Base-by-base conservation (phyloP, 2,797 vertebrate species). In the Strix occidentalis region DNA sequence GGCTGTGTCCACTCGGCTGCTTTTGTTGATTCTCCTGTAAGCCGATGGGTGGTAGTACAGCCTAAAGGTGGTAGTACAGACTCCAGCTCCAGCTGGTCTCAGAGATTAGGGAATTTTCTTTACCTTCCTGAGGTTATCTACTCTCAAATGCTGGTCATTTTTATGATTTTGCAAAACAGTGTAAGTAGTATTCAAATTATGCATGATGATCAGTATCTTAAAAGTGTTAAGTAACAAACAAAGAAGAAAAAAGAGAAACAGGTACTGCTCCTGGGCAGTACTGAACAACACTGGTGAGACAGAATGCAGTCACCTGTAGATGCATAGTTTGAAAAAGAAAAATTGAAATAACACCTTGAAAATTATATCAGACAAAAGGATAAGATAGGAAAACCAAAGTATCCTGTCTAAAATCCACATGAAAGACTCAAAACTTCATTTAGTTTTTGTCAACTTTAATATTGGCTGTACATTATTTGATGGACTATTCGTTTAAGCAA, bases 11-110 rank as follows among this genome's bases (percentile, higher is more conserved):
- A 0, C 13, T 39, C 63, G 0, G 20, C 82, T 77, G 87, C 66
- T 56, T 45, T 10, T 37, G 68, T 10, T 74, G 48, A 31, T 94
- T 84, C 76, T 54, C 0, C 87, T 91, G 64, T 17, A 16, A 43
- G 61, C 93, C 88, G 2, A 5, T 90, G 93, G 94, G 95, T 95
- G 96, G 93, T 77, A 93, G 91, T 74, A 58, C 75, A 93, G 35
- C 35, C 54, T 89, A 65, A 84, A 81, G 50, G 10, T 71, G 31
- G 31, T 18, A 5, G 18, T 10, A 15, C 65, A 61, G 54, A 1
- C 43, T 77, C 60, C 41, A n/a, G 31, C 64, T 54, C 41, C 66
- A 45, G 56, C 68, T 50, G 37, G 17, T 51, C 48, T 45, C 1
- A 0, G 46, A 24, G 43, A 19, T 43, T 20, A 2, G 20, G 15